Evolutionary conservation across 2,113 vertebrate genomes (phyloP).

Genomic region (Neodontobutis hainanensis): DNA sequence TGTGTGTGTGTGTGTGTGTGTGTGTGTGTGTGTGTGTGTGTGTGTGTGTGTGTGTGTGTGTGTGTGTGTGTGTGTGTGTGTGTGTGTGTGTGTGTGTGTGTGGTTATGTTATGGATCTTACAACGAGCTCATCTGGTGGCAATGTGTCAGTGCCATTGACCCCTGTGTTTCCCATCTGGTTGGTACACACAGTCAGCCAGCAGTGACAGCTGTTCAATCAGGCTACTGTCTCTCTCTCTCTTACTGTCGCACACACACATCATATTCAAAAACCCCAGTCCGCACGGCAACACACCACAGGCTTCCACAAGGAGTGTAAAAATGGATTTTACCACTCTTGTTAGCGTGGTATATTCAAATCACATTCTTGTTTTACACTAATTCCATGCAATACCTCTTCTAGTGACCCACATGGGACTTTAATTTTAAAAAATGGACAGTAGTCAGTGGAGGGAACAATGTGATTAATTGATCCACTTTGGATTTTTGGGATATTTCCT

Average conservation of each 20-base stretch:
- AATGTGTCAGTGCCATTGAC: slow-evolving; percentile 75
- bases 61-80: slow-evolving; percentile 34
- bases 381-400: too few species aligned
- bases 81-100: slow-evolving; percentile 19
- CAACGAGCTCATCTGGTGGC: slow-evolving; percentile 68
- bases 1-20: not conserved
- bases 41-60: slow-evolving; percentile 30
- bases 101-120: slow-evolving; percentile 47
- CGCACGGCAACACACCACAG: slow-evolving; percentile 13
- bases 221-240: slow-evolving; percentile 46
- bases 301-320: slow-evolving; percentile 21
- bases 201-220: slow-evolving; percentile 77
- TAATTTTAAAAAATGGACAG: too few species aligned
- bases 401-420: too few species aligned
- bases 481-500: not conserved
- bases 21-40: slow-evolving; percentile 44
- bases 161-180: slow-evolving; percentile 75
- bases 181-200: slow-evolving; percentile 69
- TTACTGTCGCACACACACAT: slow-evolving; percentile 30
- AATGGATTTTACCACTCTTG: slow-evolving; percentile 31
- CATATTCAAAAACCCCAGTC: slow-evolving; percentile 19
- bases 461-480: too few species aligned
- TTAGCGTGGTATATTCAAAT: slow-evolving; percentile 45
- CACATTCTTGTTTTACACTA: slow-evolving; percentile 7
- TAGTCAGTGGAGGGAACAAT: too few species aligned